Evolutionary conservation across 2,113 vertebrate species (phyloP).

Genomic region (Peromyscus leucopus): DNA sequence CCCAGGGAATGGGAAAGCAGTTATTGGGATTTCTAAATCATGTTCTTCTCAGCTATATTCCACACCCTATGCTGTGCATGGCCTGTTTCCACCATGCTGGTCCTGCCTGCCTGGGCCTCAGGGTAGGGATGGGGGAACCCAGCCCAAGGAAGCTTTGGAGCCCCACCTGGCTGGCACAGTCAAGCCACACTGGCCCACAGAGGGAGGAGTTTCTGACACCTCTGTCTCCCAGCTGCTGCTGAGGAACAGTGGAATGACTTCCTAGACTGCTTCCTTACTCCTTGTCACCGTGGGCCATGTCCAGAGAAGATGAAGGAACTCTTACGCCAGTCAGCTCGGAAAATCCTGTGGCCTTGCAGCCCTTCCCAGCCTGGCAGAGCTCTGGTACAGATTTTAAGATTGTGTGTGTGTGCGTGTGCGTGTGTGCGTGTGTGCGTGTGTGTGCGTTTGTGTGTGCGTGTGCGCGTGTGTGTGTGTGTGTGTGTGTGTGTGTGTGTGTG

Average conservation of each 20-base stretch:
- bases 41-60: too few species aligned
- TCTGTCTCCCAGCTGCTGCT: not conserved
- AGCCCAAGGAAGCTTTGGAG: not conserved
- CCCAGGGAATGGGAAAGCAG: constrained; percentile 11
- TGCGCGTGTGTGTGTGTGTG: not conserved
- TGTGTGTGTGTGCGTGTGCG: too few species aligned
- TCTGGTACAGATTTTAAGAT: not conserved
- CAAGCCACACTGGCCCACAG: not conserved
- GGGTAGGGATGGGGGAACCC: not conserved
- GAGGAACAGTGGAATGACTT: not conserved
- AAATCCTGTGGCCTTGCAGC: accelerated
- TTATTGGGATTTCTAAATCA: not conserved
- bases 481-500: not conserved
- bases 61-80: not conserved
- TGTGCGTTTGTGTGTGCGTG: too few species aligned
- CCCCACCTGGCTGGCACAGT: too few species aligned
- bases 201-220: not conserved
- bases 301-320: accelerated
- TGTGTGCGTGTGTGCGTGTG: not conserved
- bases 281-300: accelerated
- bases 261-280: accelerated
- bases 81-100: not conserved
- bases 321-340: not conserved
- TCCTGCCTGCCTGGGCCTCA: not conserved
- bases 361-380: not conserved